Conservation (phyloP, 2,888 invertebrate species). For the Xylota sylvarum region DNA sequence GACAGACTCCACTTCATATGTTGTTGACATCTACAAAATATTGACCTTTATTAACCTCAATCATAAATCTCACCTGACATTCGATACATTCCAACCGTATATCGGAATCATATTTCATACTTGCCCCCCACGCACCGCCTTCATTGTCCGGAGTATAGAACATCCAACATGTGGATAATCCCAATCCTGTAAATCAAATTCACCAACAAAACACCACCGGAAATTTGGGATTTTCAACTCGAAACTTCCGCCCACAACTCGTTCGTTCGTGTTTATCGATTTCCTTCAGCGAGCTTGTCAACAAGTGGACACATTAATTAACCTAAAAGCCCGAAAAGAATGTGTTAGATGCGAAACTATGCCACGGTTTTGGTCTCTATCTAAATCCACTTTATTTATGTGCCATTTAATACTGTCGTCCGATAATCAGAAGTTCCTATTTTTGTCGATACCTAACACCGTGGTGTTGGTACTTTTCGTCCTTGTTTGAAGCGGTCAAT, state of each 20-base stretch:
- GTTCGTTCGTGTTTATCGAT: neutral
- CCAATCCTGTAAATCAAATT: neutral
- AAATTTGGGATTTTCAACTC: slow-evolving; percentile 20
- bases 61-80: neutral
- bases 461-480: neutral
- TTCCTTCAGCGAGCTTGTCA: slow-evolving; percentile 15
- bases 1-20: neutral
- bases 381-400: slow-evolving; percentile 23
- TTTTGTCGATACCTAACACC: neutral
- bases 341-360: slow-evolving; percentile 14
- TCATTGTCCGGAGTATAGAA: neutral
- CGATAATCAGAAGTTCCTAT: neutral
- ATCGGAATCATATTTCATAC: neutral
- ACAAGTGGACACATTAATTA: slow-evolving; percentile 47
- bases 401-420: neutral
- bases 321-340: slow-evolving; percentile 33
- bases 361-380: neutral
- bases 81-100: neutral
- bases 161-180: neutral
- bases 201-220: neutral
- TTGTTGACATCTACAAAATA: neutral
- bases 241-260: neutral
- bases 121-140: neutral
- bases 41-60: slow-evolving; percentile 9
- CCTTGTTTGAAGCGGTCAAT: slow-evolving; percentile 3